These are phyloP conservation scores for Saguinus oedipus DNA, from an alignment of 2,797 vertebrate species.

Conservation along the genomic window DNA sequence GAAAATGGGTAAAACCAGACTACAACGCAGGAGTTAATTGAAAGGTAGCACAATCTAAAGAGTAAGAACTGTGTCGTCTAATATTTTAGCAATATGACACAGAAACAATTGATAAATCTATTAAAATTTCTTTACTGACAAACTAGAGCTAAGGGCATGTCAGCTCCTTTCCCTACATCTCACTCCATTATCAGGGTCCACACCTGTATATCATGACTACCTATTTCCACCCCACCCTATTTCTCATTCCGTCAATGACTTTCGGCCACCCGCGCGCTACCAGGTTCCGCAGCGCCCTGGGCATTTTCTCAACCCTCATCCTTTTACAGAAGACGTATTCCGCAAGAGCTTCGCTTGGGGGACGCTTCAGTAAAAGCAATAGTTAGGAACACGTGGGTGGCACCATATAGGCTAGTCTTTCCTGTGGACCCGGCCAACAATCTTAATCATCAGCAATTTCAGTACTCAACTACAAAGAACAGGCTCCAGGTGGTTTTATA, in stretches of 20 bases:
- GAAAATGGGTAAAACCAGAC: neutral
- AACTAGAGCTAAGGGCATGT: neutral
- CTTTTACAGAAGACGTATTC: neutral
- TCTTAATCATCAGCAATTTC: rapidly evolving
- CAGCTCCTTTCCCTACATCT: neutral
- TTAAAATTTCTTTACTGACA: neutral
- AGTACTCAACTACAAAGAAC: neutral
- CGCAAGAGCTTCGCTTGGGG: neutral
- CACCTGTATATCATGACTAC: rapidly evolving
- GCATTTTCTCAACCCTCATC: neutral
- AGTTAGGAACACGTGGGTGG: neutral
- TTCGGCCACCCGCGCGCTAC: neutral
- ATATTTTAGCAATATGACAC: neutral
- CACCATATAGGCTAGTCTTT: neutral
- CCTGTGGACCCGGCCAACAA: rapidly evolving
- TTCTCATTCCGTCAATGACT: neutral
- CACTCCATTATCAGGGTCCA: neutral
- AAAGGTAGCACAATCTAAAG: neutral
- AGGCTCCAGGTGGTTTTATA: no score
- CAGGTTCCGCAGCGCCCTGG: neutral
- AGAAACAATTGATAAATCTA: neutral
- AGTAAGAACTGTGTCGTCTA: neutral
- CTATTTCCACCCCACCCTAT: neutral
- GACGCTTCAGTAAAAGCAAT: neutral
- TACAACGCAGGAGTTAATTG: neutral